Base-by-base conservation (phyloP, 2,797 vertebrate genomes). In the Clarias laeviceps region DNA sequence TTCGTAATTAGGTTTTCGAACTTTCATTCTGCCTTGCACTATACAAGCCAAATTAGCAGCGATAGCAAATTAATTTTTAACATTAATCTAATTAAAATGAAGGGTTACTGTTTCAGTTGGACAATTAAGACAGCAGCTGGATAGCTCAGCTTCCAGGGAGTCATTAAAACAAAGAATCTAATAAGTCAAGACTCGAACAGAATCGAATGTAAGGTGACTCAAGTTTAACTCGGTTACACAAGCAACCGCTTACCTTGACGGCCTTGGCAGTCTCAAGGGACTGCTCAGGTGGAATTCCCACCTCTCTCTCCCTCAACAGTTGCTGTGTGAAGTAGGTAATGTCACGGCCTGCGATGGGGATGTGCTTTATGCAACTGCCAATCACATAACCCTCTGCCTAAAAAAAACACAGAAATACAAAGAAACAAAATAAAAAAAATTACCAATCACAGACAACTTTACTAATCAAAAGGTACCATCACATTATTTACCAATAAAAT, bases 301-400 rank as follows among this genome's bases (percentile, higher is more conserved):
- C 97, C 95, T 99, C 98, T 83, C 98, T 92, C 59, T 99, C 98
- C 90, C 98, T 95, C 92, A 99, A 94, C 90, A 99, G 91, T 91
- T 99, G 98, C 89, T 99, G 97, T 90, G 96, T 99, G 94, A 99
- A 99, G 93, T 99, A 99, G 0, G 98, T 99, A 92, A 99, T 99
- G 95, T 99, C 98, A 82, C 98, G 94, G 3, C 98, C 98, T 0
- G 98, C 98, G 59, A 99, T 99, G 90, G 98, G 98, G 93, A 99
- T 99, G 96, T 99, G 98, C 91, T 99, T 99, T 87, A 99, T 99
- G 92, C 98, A 99, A 95, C 98, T 99, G 87, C 98, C 98, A 87
- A 99, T 99, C 89, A 99, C 98, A 0, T 99, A 99, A 0, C 98
- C 98, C 93, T 99, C 98, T 78, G 98, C 98, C 98, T 98, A 91